Percentiles rank a stretch among this genome's conserved stretches.
Evolutionary conservation across 2,113 vertebrate species (phyloP).

Genomic region (Hemiprocne comata): DNA sequence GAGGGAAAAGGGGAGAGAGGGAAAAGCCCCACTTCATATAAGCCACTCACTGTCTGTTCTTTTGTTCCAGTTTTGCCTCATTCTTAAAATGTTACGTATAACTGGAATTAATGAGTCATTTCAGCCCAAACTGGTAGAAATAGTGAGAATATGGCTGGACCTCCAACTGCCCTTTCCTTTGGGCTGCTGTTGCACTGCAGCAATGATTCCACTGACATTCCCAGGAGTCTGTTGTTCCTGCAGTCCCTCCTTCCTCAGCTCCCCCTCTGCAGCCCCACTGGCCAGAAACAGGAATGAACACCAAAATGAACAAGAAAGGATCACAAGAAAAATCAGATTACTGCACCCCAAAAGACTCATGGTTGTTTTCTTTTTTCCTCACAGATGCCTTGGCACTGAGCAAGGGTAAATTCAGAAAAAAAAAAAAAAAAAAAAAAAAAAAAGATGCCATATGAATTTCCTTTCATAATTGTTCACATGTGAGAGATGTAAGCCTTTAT

Average conservation of each 20-base stretch:
- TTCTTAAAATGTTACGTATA: neutral
- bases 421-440: neutral
- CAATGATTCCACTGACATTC: fast-evolving
- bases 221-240: neutral
- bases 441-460: neutral
- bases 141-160: neutral
- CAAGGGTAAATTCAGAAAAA: neutral
- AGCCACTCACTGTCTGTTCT: neutral
- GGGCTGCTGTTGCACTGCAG: neutral
- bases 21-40: no score
- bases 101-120: neutral
- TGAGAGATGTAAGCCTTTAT: neutral
- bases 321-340: neutral
- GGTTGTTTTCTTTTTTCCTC: neutral
- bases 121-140: neutral
- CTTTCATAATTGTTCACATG: neutral
- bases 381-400: neutral
- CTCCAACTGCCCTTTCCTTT: fast-evolving
- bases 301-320: neutral
- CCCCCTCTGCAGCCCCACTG: neutral
- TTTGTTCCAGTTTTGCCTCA: neutral
- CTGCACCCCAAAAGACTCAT: neutral
- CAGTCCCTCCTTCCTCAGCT: neutral
- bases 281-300: neutral
- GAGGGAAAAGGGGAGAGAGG: fast-evolving